Evolutionary conservation across 2,113 vertebrate genomes (phyloP), one percentile per base, ranked within the genome.

Genomic region (Collichthys lucidus): DNA sequence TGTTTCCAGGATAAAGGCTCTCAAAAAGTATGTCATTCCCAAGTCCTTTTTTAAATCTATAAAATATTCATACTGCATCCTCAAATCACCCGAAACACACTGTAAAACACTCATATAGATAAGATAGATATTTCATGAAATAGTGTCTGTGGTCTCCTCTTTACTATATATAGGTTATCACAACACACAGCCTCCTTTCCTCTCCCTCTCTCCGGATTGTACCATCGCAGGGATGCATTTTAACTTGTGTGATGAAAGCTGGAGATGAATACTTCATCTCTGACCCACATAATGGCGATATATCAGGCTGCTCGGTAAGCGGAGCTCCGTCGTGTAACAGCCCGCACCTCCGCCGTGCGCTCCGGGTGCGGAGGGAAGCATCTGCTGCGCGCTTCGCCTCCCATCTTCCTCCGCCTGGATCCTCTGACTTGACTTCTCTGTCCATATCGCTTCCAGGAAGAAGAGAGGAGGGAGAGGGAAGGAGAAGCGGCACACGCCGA

Each of bases 281-380:
- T 92, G 93, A 92, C 91, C 93, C 93, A 93, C 85, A 89, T 93
- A 88, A 83, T 78, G 88, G 82, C 87, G 89, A 67, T 67, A 80
- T 68, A 42, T 82, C n/a, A 60, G 79, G 76, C 79, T 77, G 76
- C 79, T 79, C 42, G 24, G 52, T 69, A 7, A 81, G 55, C 60
- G 78, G 71, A 68, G 59, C 85, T 62, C 63, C 11, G 62, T 52
- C 63, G 81, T 55, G 70, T 50, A 11, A 0, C 65, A 4, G 61
- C 56, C 76, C 67, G 80, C 57, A 81, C 64, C 74, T 78, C 80
- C 24, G 64, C 79, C 40, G 44, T 15, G 72, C 19, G 60, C 56
- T 60, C 60, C 35, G 55, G 68, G 67, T 60, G 74, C 66, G 16
- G 85, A 35, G 20, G 74, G 29, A 70, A 78, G 77, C 50, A 6